phyloP scores from a whole-genome alignment of 2,113 vertebrate species.

The Oncorhynchus nerka region DNA sequence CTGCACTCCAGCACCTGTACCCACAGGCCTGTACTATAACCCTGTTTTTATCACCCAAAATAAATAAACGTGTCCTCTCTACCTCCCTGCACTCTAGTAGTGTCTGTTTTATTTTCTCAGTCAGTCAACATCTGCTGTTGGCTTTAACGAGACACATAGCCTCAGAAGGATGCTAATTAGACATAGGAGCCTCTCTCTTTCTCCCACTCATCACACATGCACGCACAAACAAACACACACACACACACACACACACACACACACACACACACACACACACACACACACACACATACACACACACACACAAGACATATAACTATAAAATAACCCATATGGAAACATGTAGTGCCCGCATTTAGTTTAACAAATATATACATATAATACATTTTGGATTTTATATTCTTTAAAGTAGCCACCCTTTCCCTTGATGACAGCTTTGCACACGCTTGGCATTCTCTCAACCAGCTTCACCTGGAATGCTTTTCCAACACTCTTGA shows the following conservation, averaged over 20 bases:
- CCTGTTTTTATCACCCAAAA: background rate
- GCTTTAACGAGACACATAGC: constrained; percentile 45
- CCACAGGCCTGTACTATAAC: background rate
- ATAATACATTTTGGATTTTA: no score
- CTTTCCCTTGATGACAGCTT: no score
- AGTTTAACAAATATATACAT: no score
- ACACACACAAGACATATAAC: background rate
- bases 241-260: background rate
- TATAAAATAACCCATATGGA: background rate
- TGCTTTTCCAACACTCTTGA: no score
- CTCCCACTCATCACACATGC: background rate
- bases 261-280: background rate
- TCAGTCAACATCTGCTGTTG: constrained; percentile 50
- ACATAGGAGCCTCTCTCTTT: constrained; percentile 36
- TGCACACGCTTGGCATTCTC: no score
- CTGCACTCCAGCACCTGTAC: background rate
- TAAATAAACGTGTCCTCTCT: background rate
- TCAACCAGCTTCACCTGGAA: no score
- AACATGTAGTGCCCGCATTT: no score
- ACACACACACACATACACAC: background rate
- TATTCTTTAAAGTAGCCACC: no score
- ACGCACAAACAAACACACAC: background rate
- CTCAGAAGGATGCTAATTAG: constrained; percentile 59
- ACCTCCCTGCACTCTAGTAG: background rate
- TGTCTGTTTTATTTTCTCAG: background rate